Evolutionary conservation across 2,113 vertebrate genomes (phyloP).

Genomic region (Condylura cristata): DNA sequence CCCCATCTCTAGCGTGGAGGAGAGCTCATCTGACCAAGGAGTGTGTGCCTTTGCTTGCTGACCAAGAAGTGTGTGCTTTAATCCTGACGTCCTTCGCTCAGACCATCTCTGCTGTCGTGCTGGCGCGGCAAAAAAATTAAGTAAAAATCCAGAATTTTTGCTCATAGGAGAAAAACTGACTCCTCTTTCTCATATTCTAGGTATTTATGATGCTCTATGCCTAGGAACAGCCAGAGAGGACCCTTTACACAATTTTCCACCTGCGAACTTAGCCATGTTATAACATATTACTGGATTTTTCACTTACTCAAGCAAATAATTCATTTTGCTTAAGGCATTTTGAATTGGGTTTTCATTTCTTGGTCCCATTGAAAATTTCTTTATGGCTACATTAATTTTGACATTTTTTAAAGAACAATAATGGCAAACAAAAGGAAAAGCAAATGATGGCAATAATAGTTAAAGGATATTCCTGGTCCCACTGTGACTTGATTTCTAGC

Average conservation of each 20-base stretch:
- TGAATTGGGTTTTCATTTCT: slow-evolving; percentile 50
- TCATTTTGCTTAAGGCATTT: slow-evolving; percentile 25
- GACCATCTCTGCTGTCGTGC: too few relatives aligned
- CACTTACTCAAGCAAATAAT: slow-evolving; percentile 3
- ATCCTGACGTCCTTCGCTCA: too few relatives aligned
- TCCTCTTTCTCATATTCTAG: slow-evolving; percentile 17
- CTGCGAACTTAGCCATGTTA: neutral
- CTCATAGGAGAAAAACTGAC: neutral
- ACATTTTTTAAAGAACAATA: slow-evolving; percentile 13
- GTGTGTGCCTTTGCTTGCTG: too few relatives aligned
- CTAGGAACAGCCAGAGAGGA: neutral
- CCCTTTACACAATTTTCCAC: neutral
- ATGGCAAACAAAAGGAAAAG: slow-evolving; percentile 11
- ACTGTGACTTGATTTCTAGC: neutral
- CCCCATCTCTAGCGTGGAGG: too few relatives aligned
- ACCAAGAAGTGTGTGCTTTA: too few relatives aligned
- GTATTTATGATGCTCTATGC: neutral
- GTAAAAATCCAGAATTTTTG: slow-evolving; percentile 28
- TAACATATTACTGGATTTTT: slow-evolving; percentile 25
- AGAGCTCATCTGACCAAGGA: too few relatives aligned
- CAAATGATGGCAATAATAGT: neutral
- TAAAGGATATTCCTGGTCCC: neutral
- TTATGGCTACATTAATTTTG: neutral
- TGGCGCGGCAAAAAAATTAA: too few relatives aligned
- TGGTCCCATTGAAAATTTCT: neutral